Evolutionary conservation across 37 sponge, comb jelly and placozoan genomes (phyloP), one percentile per base, ranked within the genome.

Genomic region (Corticium candelabrum): DNA sequence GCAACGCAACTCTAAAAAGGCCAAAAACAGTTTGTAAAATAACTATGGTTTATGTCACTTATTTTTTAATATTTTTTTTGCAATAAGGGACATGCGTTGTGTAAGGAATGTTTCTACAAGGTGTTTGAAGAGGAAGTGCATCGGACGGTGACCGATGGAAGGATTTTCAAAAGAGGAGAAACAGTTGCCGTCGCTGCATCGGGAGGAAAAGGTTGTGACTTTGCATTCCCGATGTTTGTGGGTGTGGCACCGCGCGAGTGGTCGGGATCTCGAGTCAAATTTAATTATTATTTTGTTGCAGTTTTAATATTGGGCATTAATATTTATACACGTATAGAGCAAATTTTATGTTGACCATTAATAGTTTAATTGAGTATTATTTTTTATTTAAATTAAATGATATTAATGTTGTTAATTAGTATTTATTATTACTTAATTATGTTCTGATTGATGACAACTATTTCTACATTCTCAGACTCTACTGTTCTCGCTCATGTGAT

Each of bases 401-500:
- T n/a, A n/a, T n/a, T n/a, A n/a, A n/a, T n/a, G n/a, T n/a, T n/a
- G n/a, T n/a, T n/a, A n/a, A n/a, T n/a, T n/a, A n/a, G n/a, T n/a
- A n/a, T n/a, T n/a, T n/a, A n/a, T n/a, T n/a, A n/a, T n/a, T n/a
- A n/a, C n/a, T n/a, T n/a, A n/a, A n/a, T n/a, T n/a, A n/a, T n/a
- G n/a, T n/a, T n/a, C n/a, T n/a, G n/a, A n/a, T n/a, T n/a, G n/a
- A n/a, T n/a, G n/a, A n/a, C n/a, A n/a, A n/a, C n/a, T n/a, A n/a
- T n/a, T n/a, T n/a, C n/a, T 27, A 56, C 27, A 21, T 27, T 56
- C 27, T 56, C 27, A 78, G 99, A 97, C 76, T 97, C 99, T 3
- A 97, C 99, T 0, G 99, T 97, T 70, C 74, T 97, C 78, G 99
- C 99, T 0, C 83, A 94, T 40, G 62, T 94, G 0, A 76, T 97